Evolutionary conservation across 2,888 invertebrate species (phyloP).

Genomic region (Drosophila prostipennis): DNA sequence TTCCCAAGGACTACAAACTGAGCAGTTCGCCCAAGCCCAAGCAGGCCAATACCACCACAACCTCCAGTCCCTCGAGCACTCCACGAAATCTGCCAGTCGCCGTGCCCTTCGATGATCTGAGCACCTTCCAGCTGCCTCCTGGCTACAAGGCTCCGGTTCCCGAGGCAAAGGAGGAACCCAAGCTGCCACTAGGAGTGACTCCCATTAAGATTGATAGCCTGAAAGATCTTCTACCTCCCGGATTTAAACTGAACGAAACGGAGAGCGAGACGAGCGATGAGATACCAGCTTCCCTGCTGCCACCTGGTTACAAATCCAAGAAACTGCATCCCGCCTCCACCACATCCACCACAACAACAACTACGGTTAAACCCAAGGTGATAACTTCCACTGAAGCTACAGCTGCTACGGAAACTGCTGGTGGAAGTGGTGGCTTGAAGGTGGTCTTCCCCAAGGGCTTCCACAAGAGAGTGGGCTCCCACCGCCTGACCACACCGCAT

Average conservation of each 20-base stretch:
- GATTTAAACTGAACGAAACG: conserved; percentile 85
- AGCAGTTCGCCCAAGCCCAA: conserved; percentile 67
- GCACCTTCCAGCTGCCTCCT: conserved; percentile 88
- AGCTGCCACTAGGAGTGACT: conserved; percentile 43
- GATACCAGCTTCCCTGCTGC: conserved; percentile 84
- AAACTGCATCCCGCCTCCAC: conserved; percentile 63
- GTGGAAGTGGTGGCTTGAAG: conserved; percentile 85
- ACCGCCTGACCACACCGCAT: conserved; percentile 86
- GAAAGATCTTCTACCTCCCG: conserved; percentile 87
- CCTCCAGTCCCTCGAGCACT: conserved; percentile 63
- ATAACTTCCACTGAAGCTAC: conserved; percentile 37
- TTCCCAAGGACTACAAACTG: conserved; percentile 86
- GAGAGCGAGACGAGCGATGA: conserved; percentile 49
- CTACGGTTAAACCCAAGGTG: conserved; percentile 50
- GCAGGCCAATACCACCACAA: conserved; percentile 80
- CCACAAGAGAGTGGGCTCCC: conserved; percentile 86
- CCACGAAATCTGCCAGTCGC: conserved; percentile 72
- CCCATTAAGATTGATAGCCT: conserved; percentile 85
- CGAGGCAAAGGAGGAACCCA: conserved; percentile 47
- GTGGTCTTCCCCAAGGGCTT: conserved; percentile 90
- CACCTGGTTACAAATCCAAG: conserved; percentile 86
- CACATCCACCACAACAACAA: conserved; percentile 51
- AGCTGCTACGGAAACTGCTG: conserved; percentile 75
- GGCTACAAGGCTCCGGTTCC: conserved; percentile 86
- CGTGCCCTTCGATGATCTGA: conserved; percentile 86